Evolutionary conservation across 2,797 vertebrate genomes (phyloP).

Genomic region (Gallinago nigripennis): DNA sequence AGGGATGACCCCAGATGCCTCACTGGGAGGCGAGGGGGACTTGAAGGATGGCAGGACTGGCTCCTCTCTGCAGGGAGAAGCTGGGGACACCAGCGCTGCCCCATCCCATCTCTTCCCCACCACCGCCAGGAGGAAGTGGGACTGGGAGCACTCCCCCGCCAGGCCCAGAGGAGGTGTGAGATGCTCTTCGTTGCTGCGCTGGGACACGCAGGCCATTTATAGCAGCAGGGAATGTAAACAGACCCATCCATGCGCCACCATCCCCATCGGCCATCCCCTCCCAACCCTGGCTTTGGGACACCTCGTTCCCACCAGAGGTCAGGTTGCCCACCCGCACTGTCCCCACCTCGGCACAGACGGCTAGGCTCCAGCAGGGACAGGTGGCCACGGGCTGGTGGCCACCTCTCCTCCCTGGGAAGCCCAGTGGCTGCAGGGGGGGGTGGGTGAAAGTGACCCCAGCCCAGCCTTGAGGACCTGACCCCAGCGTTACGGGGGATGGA

Average conservation of each 20-base stretch:
- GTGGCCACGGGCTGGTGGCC: not conserved
- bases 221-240: conserved; percentile 51
- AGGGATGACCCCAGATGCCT: not conserved
- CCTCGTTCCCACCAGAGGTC: not conserved
- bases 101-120: not conserved
- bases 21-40: not conserved
- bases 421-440: not conserved
- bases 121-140: not conserved
- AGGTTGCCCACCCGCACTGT: not conserved
- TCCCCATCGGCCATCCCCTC: not conserved
- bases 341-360: not conserved
- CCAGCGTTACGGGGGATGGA: not conserved
- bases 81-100: accelerated
- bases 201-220: not conserved
- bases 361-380: not conserved
- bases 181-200: not conserved
- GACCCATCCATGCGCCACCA: not conserved
- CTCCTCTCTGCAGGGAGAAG: not conserved
- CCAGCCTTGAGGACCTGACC: not conserved
- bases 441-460: not conserved
- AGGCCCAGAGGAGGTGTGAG: not conserved
- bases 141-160: not conserved
- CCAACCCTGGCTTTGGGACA: not conserved
- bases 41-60: not conserved
- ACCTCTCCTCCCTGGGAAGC: not conserved